Conservation (phyloP, 2,797 vertebrate genomes). For the Rhyacichthys aspro region DNA sequence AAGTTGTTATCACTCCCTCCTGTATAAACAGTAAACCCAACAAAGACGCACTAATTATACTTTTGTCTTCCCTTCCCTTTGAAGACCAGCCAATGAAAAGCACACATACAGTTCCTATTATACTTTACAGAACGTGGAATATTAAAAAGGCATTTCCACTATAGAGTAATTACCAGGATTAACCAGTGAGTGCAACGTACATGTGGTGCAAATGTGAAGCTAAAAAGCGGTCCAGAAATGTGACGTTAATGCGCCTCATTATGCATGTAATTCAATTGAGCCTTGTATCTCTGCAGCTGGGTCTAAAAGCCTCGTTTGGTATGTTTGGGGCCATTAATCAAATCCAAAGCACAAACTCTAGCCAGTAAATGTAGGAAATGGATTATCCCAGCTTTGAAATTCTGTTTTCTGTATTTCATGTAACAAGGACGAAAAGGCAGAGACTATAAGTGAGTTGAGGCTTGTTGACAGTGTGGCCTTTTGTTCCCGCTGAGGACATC, state of each 20-base stretch:
- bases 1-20: not conserved
- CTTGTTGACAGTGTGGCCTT: conserved; percentile 71
- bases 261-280: conserved; percentile 46
- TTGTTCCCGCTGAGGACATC: conserved; percentile 69
- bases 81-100: conserved; percentile 39
- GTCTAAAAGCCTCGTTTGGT: conserved; percentile 42
- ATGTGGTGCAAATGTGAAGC: not conserved
- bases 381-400: not conserved
- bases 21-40: not conserved
- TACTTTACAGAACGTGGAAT: not conserved
- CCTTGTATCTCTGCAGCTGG: conserved; percentile 44
- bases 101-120: not conserved
- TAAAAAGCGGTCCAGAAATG: conserved; percentile 4
- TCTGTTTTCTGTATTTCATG: conserved; percentile 35
- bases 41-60: conserved; percentile 12
- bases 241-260: conserved; percentile 24
- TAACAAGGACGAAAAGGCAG: conserved; percentile 54
- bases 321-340: conserved; percentile 38
- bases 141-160: not conserved
- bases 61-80: conserved; percentile 54
- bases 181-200: not conserved
- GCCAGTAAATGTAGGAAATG: conserved; percentile 4
- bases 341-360: conserved; percentile 34
- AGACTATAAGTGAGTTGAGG: conserved; percentile 59
- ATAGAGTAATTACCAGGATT: not conserved